Percentiles rank a stretch among this genome's conserved stretches.
Evolutionary conservation across 2,888 invertebrate species (phyloP).

Genomic region (Apodemia duryi): DNA sequence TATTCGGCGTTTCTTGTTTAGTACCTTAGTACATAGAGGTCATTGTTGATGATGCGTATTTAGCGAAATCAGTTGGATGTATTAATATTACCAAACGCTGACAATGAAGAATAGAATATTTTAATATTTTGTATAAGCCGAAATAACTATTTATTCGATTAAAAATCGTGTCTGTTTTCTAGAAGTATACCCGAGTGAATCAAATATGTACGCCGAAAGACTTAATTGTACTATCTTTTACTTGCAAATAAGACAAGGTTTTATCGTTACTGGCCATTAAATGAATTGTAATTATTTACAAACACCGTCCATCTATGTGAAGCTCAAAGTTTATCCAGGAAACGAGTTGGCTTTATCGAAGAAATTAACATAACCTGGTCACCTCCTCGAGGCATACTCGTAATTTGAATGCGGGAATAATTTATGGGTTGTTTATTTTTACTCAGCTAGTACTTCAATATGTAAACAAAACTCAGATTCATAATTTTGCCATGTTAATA

Average conservation of each 20-base stretch:
- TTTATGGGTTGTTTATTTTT: conserved; percentile 3
- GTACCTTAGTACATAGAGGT: too few species aligned
- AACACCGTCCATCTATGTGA: conserved; percentile 12
- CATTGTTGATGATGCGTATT: too few species aligned
- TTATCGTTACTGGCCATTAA: background rate
- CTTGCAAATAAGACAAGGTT: conserved; percentile 9
- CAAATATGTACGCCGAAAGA: background rate
- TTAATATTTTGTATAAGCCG: too few species aligned
- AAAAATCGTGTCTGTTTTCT: too few species aligned
- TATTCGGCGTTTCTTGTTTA: too few species aligned
- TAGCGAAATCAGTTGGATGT: too few species aligned
- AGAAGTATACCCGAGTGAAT: background rate
- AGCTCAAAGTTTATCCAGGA: conserved; percentile 44
- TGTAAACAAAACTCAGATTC: background rate
- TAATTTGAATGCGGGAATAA: conserved; percentile 8
- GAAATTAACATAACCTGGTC: conserved; percentile 52
- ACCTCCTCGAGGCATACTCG: conserved; percentile 7
- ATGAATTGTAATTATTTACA: conserved; percentile 5
- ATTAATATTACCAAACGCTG: too few species aligned
- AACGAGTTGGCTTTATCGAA: conserved; percentile 56
- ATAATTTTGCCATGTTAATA: too few species aligned
- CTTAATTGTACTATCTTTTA: background rate
- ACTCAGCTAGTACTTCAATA: background rate
- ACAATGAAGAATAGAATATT: too few species aligned
- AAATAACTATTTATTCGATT: too few species aligned